Conservation (phyloP, 2,888 invertebrate species). For the Colostygia pectinataria region DNA sequence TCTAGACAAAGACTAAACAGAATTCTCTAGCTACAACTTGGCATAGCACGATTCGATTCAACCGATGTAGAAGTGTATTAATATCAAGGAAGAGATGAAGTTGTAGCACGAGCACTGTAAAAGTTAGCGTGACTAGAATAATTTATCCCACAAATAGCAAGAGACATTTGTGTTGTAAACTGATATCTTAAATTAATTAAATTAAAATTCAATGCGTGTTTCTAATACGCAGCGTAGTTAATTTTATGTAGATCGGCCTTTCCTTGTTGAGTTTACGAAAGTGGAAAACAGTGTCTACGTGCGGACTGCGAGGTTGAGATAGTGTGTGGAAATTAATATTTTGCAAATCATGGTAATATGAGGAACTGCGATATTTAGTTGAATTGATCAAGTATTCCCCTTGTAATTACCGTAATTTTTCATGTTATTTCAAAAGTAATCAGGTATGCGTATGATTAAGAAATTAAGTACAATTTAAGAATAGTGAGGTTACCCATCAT, state of each 20-base stretch:
- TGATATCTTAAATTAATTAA: conserved; percentile 53
- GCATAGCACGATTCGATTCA: conserved; percentile 4
- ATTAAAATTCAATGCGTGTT: conserved; percentile 61
- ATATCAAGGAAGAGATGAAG: conserved; percentile 10
- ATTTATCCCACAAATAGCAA: conserved; percentile 48
- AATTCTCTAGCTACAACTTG: conserved; percentile 1
- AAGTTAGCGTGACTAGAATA: conserved; percentile 61
- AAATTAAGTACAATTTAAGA: too few relatives aligned
- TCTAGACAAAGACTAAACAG: conserved; percentile 50
- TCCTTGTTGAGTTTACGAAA: conserved; percentile 29
- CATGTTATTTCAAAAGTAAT: too few relatives aligned
- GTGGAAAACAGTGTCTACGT: conserved; percentile 10
- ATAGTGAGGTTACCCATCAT: too few relatives aligned
- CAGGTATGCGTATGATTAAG: too few relatives aligned
- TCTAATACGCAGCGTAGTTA: conserved; percentile 40
- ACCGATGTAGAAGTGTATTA: neutral
- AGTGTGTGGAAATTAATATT: conserved; percentile 23
- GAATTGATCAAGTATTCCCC: too few relatives aligned
- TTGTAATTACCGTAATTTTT: too few relatives aligned
- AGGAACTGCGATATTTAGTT: conserved; percentile 10
- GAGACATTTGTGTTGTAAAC: conserved; percentile 49
- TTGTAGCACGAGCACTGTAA: conserved; percentile 29
- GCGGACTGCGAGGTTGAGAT: conserved; percentile 7
- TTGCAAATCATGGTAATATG: neutral
- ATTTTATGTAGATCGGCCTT: conserved; percentile 33